Percentiles rank a stretch among this genome's conserved stretches.
These are phyloP conservation scores for Crepidodera aurea DNA, from an alignment of 2,888 invertebrate species.

Conservation along the genomic window DNA sequence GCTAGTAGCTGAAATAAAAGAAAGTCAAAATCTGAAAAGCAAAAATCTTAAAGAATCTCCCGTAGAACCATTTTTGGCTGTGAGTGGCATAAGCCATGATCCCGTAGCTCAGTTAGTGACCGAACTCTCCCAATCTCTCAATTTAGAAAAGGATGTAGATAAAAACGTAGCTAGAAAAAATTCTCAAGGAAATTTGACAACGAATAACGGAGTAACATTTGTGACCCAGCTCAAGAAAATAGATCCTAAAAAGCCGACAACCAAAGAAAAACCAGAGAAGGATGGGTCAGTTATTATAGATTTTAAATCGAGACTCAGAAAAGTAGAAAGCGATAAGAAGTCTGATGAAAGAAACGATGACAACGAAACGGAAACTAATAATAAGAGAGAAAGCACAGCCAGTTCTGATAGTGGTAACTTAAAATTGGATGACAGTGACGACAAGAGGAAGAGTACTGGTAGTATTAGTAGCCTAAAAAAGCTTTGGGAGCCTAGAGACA, in stretches of 20 bases:
- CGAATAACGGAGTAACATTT: slow-evolving; percentile 62
- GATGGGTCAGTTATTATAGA: slow-evolving; percentile 76
- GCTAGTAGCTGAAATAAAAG: slow-evolving; percentile 84
- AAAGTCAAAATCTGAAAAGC: slow-evolving; percentile 74
- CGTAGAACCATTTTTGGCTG: slow-evolving; percentile 57
- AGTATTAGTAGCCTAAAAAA: slow-evolving; percentile 92
- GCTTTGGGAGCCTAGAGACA: slow-evolving; percentile 87
- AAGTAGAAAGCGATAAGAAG: slow-evolving; percentile 71
- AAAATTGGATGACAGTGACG: slow-evolving; percentile 73
- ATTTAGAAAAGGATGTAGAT: slow-evolving; percentile 54
- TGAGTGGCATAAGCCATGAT: slow-evolving; percentile 69
- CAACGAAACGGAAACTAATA: slow-evolving; percentile 55
- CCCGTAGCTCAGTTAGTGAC: slow-evolving; percentile 83
- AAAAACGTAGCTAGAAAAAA: slow-evolving; percentile 44
- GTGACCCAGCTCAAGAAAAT: slow-evolving; percentile 79
- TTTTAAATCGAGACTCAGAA: slow-evolving; percentile 83
- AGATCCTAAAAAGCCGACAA: slow-evolving; percentile 69
- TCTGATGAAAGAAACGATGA: slow-evolving; percentile 53
- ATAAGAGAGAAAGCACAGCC: slow-evolving; percentile 62
- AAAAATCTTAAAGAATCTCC: slow-evolving; percentile 67
- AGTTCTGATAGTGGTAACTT: slow-evolving; percentile 61
- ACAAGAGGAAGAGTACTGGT: slow-evolving; percentile 89
- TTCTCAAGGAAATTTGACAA: slow-evolving; percentile 45
- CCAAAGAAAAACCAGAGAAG: slow-evolving; percentile 65
- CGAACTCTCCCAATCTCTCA: slow-evolving; percentile 85